phyloP scores from a whole-genome alignment of 2,888 invertebrate species.

The Andrena camellia region DNA sequence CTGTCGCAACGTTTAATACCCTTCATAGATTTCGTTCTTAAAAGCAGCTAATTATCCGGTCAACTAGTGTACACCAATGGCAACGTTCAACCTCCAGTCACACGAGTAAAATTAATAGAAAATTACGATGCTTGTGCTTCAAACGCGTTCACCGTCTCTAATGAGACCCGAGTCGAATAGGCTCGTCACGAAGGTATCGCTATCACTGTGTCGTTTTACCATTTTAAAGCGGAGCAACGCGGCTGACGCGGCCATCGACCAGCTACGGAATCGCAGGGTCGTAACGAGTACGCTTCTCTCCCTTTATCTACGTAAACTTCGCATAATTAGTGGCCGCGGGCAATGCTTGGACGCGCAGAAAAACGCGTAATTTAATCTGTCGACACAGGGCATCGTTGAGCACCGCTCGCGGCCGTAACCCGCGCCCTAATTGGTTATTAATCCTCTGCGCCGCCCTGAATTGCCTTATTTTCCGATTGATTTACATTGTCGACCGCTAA shows the following conservation, averaged over 20 bases:
- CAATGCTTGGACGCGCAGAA: constrained; percentile 39
- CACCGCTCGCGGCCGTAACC: constrained; percentile 11
- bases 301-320: constrained; percentile 17
- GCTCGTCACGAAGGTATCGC: constrained; percentile 1
- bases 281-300: neutral
- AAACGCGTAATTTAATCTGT: constrained; percentile 58
- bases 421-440: constrained; percentile 60
- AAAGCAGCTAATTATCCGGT: constrained; percentile 3
- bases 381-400: constrained; percentile 21
- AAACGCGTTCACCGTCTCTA: constrained; percentile 45
- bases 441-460: constrained; percentile 27
- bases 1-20: too few species aligned
- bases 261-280: constrained; percentile 12
- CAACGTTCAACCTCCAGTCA: constrained; percentile 6
- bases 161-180: constrained; percentile 58
- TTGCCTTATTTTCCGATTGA: constrained; percentile 48
- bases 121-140: constrained; percentile 29
- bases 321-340: constrained; percentile 60
- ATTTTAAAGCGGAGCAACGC: constrained; percentile 28
- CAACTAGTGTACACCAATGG: neutral
- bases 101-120: constrained; percentile 30
- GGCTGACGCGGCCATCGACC: constrained; percentile 36
- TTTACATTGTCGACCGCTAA: constrained; percentile 51
- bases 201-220: constrained; percentile 14
- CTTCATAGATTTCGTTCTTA: neutral